Evolutionary conservation across 1,140 invertebrate species (phyloP).

Genomic region (Phymorhynchus buccinoides): DNA sequence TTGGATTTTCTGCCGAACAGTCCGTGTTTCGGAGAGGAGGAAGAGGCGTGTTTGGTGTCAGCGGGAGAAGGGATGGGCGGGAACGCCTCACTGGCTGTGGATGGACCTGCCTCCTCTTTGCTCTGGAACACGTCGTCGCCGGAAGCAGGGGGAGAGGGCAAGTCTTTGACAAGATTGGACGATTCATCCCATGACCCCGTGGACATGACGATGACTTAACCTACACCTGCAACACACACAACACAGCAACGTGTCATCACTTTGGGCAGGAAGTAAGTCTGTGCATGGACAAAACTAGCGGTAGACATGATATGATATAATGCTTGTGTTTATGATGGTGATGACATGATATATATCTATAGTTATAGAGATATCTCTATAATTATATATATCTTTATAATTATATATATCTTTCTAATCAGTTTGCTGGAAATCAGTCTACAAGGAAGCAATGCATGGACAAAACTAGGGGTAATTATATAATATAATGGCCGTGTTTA

Average conservation of each 20-base stretch:
- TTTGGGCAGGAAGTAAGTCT: not conserved
- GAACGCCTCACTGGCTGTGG: slow-evolving; percentile 35
- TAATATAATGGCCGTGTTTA: too few relatives aligned
- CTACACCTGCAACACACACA: slow-evolving; percentile 51
- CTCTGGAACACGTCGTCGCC: slow-evolving; percentile 49
- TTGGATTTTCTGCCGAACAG: slow-evolving; percentile 49
- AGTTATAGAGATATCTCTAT: too few relatives aligned
- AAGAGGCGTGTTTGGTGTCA: slow-evolving; percentile 31
- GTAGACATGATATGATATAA: too few relatives aligned
- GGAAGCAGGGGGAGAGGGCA: slow-evolving; percentile 54
- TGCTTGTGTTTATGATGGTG: too few relatives aligned
- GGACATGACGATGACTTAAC: slow-evolving; percentile 63
- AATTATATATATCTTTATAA: too few relatives aligned
- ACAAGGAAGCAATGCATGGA: too few relatives aligned
- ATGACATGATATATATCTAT: too few relatives aligned
- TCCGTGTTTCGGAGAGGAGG: slow-evolving; percentile 38
- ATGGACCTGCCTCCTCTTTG: slow-evolving; percentile 13
- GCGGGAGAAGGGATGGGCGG: slow-evolving; percentile 25
- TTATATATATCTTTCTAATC: too few relatives aligned
- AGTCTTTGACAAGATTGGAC: slow-evolving; percentile 64
- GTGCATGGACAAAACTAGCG: not conserved
- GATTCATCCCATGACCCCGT: slow-evolving; percentile 68
- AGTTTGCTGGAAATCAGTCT: too few relatives aligned
- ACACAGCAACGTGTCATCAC: not conserved
- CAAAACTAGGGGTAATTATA: too few relatives aligned